Base-by-base conservation (phyloP, 1,140 invertebrate genomes). In the Harpegnathos saltator region DNA sequence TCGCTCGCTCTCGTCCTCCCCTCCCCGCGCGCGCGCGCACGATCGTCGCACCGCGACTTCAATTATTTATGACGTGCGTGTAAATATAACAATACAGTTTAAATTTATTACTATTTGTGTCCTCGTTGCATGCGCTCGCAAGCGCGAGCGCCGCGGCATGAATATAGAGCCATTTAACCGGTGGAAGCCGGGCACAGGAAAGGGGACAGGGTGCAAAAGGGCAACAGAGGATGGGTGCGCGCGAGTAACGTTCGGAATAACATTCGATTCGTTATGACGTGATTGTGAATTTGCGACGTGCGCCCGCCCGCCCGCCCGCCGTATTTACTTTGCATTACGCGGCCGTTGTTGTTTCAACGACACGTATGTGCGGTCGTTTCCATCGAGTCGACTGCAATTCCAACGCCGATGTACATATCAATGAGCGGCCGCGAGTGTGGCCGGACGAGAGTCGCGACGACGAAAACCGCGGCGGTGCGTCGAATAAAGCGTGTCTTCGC, bases 261-360 rank as follows among this genome's bases (percentile, higher is more conserved):
- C 83, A 62, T 82, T 56, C 66, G 71, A 89, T 83, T 85, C 83
- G 81, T 89, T 89, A 83, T 85, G 75, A 87, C 68, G 81, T 83
- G 86, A 90, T 89, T 87, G 85, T 75, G 83, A 87, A 85, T 90
- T 86, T 85, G 85, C 75, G 29, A 87, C 72, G 52, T 73, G 84
- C 73, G 59, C 38, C 71, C 44, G 50, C 17, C 50, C 44, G 50
- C 17, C 50, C 44, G 50, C 19, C 50, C 59, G 50, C 68, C 69
- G 66, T 87, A 85, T 90, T 90, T 88, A 89, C 61, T 87, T 89
- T 85, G 63, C 78, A 87, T 89, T 89, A 86, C 84, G 82, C 69
- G 48, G 33, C 54, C 54, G 52, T 66, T 62, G 87, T 89, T 89
- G 87, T 85, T 87, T 44, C 74, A 89, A 73, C 82, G 80, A 72